Evolutionary conservation across 2,113 vertebrate species (phyloP).

Genomic region (Blennius ocellaris): DNA sequence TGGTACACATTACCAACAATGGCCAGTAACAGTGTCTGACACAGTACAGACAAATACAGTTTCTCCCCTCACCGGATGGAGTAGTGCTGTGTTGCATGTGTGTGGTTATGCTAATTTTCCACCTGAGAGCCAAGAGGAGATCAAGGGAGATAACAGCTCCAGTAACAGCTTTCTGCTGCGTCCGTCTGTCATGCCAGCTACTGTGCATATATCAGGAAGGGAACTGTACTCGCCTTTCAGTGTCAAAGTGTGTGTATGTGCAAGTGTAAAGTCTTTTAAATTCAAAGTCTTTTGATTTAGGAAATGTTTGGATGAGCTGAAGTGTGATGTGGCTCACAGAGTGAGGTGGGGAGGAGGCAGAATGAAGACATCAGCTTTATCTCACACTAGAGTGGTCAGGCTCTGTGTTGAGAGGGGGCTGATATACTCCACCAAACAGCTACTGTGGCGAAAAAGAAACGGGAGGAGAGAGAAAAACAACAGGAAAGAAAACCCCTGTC

Average conservation of each 20-base stretch:
- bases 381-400: slow-evolving; percentile 66
- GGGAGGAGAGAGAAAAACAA: slow-evolving; percentile 33
- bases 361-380: slow-evolving; percentile 77
- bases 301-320: slow-evolving; percentile 38
- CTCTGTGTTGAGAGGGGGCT: slow-evolving; percentile 60
- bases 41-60: slow-evolving; percentile 7
- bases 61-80: background rate
- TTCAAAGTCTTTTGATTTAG: too few species aligned
- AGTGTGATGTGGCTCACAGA: slow-evolving; percentile 34
- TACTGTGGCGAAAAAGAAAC: slow-evolving; percentile 44
- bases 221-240: slow-evolving; percentile 52
- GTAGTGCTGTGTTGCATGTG: slow-evolving; percentile 10
- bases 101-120: slow-evolving; percentile 55
- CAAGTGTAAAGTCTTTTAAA: too few species aligned
- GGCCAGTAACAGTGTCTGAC: slow-evolving; percentile 9
- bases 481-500: slow-evolving; percentile 47
- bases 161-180: slow-evolving; percentile 59
- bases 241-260: background rate
- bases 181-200: slow-evolving; percentile 56
- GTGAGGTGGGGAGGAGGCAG: slow-evolving; percentile 40
- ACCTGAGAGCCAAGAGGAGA: slow-evolving; percentile 60
- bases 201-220: slow-evolving; percentile 67
- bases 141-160: slow-evolving; percentile 64
- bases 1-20: slow-evolving; percentile 9
- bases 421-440: slow-evolving; percentile 70